A percentile compares a stretch with the other conserved stretches of the same genome.
Conservation (phyloP, 1,140 invertebrate genomes). For the Bactericera cockerelli region DNA sequence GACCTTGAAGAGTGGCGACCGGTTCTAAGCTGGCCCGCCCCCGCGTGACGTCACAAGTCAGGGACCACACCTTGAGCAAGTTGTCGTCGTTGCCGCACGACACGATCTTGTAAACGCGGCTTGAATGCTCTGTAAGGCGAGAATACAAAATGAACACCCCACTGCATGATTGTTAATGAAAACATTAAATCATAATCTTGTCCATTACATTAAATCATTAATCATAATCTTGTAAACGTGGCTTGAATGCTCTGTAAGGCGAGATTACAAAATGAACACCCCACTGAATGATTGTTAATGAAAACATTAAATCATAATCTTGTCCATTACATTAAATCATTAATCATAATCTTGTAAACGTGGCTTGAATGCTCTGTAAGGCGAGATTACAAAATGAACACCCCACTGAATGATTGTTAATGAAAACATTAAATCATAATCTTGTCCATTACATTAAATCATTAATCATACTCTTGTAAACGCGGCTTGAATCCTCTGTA, state of each 20-base stretch:
- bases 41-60: constrained; percentile 25
- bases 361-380: constrained; percentile 18
- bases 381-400: background rate
- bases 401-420: too few relatives aligned
- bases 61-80: constrained; percentile 54
- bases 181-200: too few relatives aligned
- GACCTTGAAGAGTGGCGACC: constrained; percentile 25
- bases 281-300: too few relatives aligned
- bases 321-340: too few relatives aligned
- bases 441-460: too few relatives aligned
- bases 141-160: too few relatives aligned
- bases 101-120: constrained; percentile 38
- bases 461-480: constrained; percentile 44
- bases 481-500: constrained; percentile 17
- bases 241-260: constrained; percentile 15
- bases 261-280: background rate
- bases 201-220: too few relatives aligned
- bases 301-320: too few relatives aligned
- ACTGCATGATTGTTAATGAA: too few relatives aligned
- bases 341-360: constrained; percentile 41
- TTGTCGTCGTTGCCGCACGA: constrained; percentile 59
- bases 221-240: constrained; percentile 39
- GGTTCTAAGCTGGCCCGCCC: background rate
- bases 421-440: too few relatives aligned
- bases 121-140: constrained; percentile 15